Conservation (phyloP, 2,888 invertebrate species). For the Cancer borealis region DNA sequence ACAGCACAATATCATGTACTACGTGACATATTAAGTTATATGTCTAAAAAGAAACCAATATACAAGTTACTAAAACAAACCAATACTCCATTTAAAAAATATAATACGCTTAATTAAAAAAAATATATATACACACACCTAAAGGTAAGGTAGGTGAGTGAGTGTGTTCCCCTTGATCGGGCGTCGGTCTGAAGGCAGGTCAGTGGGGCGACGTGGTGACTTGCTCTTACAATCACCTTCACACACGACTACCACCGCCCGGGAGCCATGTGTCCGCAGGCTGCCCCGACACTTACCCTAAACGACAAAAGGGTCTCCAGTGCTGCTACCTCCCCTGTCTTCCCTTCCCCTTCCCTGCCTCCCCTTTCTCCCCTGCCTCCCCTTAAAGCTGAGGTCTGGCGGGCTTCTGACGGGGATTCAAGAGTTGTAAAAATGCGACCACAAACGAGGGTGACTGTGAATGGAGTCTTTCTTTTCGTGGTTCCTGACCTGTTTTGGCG, state of each 20-base stretch:
- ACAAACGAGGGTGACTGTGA: slow-evolving; percentile 11
- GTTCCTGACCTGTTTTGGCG: neutral
- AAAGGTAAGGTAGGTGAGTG: neutral
- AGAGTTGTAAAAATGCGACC: neutral
- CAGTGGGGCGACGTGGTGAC: neutral
- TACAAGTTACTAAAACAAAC: neutral
- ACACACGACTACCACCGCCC: slow-evolving; percentile 4
- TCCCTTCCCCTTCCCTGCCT: neutral
- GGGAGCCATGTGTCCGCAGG: neutral
- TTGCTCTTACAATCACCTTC: neutral
- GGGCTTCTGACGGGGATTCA: neutral
- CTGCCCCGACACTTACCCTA: neutral
- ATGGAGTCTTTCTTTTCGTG: neutral
- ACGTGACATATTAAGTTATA: neutral
- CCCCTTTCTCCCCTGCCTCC: neutral
- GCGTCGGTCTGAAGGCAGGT: neutral
- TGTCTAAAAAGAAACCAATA: neutral
- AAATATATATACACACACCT: too few species aligned
- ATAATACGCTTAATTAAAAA: too few species aligned
- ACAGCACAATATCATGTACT: neutral
- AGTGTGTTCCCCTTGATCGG: neutral
- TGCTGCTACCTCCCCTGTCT: neutral
- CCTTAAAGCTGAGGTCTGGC: neutral
- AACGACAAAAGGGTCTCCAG: neutral
- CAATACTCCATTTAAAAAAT: neutral